Percentiles rank a stretch among this genome's conserved stretches.
Evolutionary conservation across 2,888 invertebrate genomes (phyloP).

Genomic region (Mellilla xanthometata): DNA sequence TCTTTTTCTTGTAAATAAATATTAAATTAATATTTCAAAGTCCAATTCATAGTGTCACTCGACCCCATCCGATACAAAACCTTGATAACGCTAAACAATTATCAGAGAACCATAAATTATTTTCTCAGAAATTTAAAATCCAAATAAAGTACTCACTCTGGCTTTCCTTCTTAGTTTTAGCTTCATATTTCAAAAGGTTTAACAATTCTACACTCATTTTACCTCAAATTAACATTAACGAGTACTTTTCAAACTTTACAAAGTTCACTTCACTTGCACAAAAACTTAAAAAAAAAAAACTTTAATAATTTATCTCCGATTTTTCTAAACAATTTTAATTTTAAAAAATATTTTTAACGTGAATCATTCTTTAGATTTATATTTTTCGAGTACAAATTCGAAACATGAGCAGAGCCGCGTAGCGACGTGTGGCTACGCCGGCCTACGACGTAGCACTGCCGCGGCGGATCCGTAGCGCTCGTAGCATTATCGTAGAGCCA

Average conservation of each 20-base stretch:
- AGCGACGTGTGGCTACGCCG: constrained; percentile 65
- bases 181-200: constrained; percentile 56
- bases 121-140: too few relatives aligned
- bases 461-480: constrained; percentile 30
- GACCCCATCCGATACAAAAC: too few relatives aligned
- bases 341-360: neutral
- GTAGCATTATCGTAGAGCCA: constrained; percentile 25
- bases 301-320: neutral
- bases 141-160: constrained; percentile 50
- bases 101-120: too few relatives aligned
- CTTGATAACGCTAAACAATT: too few relatives aligned
- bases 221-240: constrained; percentile 32
- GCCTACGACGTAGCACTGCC: constrained; percentile 74
- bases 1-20: too few relatives aligned
- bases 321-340: neutral
- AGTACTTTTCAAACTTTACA: constrained; percentile 28
- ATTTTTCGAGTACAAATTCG: constrained; percentile 37
- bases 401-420: constrained; percentile 36
- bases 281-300: neutral
- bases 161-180: constrained; percentile 40
- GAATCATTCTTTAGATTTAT: neutral
- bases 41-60: too few relatives aligned
- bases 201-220: constrained; percentile 70
- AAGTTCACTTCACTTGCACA: constrained; percentile 17
- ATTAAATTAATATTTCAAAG: too few relatives aligned